Evolutionary conservation across 2,797 vertebrate genomes (phyloP), one percentile per base, ranked within the genome.

Genomic region (Manis pentadactyla): DNA sequence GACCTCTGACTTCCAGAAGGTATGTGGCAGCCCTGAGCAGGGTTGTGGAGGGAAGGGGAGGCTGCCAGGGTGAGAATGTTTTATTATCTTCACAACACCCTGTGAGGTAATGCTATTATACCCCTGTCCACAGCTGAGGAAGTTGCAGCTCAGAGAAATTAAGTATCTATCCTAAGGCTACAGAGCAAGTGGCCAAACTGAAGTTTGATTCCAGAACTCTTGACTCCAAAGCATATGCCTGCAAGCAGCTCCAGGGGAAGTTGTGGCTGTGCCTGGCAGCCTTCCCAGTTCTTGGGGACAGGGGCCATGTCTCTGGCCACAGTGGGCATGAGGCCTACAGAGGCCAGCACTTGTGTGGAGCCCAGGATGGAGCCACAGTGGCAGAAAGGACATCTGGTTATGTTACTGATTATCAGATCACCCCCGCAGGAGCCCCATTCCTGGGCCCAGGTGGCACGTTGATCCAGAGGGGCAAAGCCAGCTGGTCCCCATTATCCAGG

Each of bases 161-260:
- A 59, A 57, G 66, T 68, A 34, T 27, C n/a, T 53, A 46, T 49
- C 18, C 64, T 49, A 74, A 79, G 49, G 18, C 78, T 27, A 25
- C 31, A 69, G 73, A 86, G 64, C 9, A 15, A 78, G 15, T 57
- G 23, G 68, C 17, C 25, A 19, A 55, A 55, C 46, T 85, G 37
- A 74, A 93, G 51, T 66, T 3, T 89, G 83, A 79, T 29, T 25
- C 8, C 71, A n/a, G 46, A 85, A 66, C 73, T 73, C 75, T 46
- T 27, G 39, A 79, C 37, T 90, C 46, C 71, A 82, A 57, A 81
- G 51, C 51, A n/a, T 8, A n/a, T 7, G 57, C 66, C 63, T 27
- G 21, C 0, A 7, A 14, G 34, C 39, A 71, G 69, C 15, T 7
- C 27, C 9, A 11, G 49, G 25, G 42, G 29, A 75, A 34, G 71